Conservation (phyloP, 2,888 invertebrate species). For the Nephrotoma flavescens region DNA sequence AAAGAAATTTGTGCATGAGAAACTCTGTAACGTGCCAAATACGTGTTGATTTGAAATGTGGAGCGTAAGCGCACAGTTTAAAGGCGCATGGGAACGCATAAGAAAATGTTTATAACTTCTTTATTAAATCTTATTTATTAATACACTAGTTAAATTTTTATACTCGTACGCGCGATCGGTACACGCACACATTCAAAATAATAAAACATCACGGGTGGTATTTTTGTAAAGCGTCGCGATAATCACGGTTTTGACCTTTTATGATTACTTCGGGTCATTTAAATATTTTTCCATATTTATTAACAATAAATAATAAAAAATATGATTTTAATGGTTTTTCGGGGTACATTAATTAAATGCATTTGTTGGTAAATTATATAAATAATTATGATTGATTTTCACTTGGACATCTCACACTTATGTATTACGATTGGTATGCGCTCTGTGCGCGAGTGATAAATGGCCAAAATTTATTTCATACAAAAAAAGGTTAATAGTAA, state of each 20-base stretch:
- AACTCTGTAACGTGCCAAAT: neutral
- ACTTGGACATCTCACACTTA: neutral
- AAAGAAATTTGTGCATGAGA: neutral
- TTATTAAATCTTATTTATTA: neutral
- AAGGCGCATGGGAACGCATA: neutral
- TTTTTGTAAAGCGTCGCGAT: neutral
- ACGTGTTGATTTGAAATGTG: neutral
- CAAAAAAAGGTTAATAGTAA: neutral
- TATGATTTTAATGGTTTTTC: neutral
- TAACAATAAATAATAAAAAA: neutral
- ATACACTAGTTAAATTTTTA: neutral
- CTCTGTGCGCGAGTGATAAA: neutral
- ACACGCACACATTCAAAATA: neutral
- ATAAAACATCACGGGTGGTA: neutral
- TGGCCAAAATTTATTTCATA: neutral
- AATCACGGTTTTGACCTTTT: neutral
- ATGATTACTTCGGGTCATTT: neutral
- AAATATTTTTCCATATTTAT: neutral
- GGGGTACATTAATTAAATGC: neutral
- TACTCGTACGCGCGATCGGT: neutral
- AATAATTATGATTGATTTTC: neutral
- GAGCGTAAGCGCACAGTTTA: neutral
- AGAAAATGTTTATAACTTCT: neutral
- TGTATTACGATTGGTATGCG: neutral
- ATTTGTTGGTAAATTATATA: neutral